A percentile compares a stretch with the other conserved stretches of the same genome.
phyloP scores from a whole-genome alignment of 2,113 vertebrate species.

The Clarias magur region DNA sequence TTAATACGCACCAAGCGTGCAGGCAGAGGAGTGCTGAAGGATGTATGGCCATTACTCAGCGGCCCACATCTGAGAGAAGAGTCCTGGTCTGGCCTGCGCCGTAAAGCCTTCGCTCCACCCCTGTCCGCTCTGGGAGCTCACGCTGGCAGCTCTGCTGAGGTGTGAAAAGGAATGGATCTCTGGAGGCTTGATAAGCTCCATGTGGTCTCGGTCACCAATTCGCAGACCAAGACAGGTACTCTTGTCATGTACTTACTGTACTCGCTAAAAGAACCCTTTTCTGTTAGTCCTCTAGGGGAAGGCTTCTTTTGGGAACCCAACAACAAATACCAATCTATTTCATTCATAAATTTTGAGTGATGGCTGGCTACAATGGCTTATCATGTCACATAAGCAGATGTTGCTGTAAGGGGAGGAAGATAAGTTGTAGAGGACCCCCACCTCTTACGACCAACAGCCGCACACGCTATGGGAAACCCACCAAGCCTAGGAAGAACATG shows the following conservation, averaged over 20 bases:
- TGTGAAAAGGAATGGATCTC: constrained; percentile 59
- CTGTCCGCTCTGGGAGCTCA: constrained; percentile 36
- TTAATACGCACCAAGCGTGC: constrained; percentile 72
- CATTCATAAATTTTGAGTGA: no score
- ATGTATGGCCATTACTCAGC: constrained; percentile 70
- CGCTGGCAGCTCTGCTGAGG: constrained; percentile 51
- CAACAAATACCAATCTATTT: not conserved
- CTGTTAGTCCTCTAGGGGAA: not conserved
- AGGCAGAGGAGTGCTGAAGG: constrained; percentile 66
- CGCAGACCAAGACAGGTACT: constrained; percentile 11
- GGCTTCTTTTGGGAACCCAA: not conserved
- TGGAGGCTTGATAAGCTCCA: constrained; percentile 38
- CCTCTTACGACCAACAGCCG: no score
- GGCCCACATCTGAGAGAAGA: constrained; percentile 68
- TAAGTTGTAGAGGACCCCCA: no score
- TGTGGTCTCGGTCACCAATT: constrained; percentile 26
- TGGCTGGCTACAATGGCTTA: no score
- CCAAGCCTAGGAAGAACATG: no score
- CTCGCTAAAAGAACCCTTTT: not conserved
- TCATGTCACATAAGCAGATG: no score
- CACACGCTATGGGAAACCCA: no score
- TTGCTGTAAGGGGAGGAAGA: no score
- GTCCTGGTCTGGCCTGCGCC: constrained; percentile 36
- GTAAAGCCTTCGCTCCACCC: constrained; percentile 30
- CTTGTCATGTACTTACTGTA: not conserved